A percentile compares a stretch with the other conserved stretches of the same genome.
phyloP scores from a whole-genome alignment of 2,113 vertebrate genomes.

The Delphinus delphis region DNA sequence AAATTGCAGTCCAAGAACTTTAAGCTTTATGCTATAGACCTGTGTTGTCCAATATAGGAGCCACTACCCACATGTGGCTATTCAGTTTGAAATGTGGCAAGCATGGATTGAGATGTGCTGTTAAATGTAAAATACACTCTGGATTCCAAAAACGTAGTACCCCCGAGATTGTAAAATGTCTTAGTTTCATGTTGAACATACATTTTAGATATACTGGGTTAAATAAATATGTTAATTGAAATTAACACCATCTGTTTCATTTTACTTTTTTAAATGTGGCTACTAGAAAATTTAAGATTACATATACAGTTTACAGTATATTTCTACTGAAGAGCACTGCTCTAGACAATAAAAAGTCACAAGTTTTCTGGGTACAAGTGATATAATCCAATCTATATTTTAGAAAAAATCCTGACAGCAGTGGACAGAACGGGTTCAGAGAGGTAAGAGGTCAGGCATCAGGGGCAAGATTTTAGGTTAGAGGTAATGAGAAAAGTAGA shows the following conservation, averaged over 20 bases:
- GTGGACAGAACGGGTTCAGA: not conserved
- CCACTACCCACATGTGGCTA: not conserved
- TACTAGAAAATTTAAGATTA: slow-evolving; percentile 9
- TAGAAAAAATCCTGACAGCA: not conserved
- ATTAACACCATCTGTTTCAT: not conserved
- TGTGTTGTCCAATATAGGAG: not conserved
- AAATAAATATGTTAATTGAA: slow-evolving; percentile 41
- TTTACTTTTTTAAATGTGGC: not conserved
- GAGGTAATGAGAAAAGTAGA: not conserved
- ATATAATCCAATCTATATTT: not conserved
- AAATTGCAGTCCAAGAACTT: not conserved
- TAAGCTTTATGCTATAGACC: not conserved
- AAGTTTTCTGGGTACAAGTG: not conserved
- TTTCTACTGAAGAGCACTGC: not conserved
- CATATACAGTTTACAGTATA: not conserved
- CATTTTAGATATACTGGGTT: not conserved
- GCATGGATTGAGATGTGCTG: not conserved
- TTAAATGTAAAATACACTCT: not conserved
- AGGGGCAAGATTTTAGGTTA: not conserved
- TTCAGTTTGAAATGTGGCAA: not conserved
- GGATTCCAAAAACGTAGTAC: slow-evolving; percentile 26
- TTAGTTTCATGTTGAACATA: not conserved
- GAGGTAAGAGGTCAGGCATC: not conserved
- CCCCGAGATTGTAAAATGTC: not conserved
- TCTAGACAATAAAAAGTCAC: not conserved